phyloP scores from a whole-genome alignment of 2,888 invertebrate genomes.

The Homarus gammarus region DNA sequence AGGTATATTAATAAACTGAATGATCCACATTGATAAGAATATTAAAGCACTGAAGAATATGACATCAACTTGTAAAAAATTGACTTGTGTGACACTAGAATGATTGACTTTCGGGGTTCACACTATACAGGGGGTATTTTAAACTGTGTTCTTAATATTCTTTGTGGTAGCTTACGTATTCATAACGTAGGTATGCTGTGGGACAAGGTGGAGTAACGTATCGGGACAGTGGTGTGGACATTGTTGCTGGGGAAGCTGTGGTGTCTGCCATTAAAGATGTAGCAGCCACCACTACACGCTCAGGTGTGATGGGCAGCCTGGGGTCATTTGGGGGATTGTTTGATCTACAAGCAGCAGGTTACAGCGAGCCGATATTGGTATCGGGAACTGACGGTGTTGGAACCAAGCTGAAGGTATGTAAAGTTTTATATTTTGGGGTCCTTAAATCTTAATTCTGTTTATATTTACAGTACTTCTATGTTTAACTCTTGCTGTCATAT shows the following conservation, averaged over 20 bases:
- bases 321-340: constrained; percentile 97
- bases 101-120: too few species aligned
- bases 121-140: too few species aligned
- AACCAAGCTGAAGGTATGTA: constrained; percentile 91
- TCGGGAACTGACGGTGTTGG: constrained; percentile 98
- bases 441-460: background rate
- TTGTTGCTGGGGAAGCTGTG: constrained; percentile 92
- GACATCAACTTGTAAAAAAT: too few species aligned
- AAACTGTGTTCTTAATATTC: background rate
- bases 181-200: constrained; percentile 19
- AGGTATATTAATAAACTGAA: too few species aligned
- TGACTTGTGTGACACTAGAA: too few species aligned
- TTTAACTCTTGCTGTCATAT: background rate
- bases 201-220: constrained; percentile 85
- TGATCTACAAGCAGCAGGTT: constrained; percentile 86
- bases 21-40: too few species aligned
- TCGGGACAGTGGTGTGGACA: constrained; percentile 92
- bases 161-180: constrained; percentile 10
- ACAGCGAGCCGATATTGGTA: constrained; percentile 91
- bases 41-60: too few species aligned
- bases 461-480: background rate
- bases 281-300: constrained; percentile 87
- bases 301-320: constrained; percentile 89
- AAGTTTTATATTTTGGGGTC: background rate
- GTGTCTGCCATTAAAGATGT: constrained; percentile 90